Evolutionary conservation across 1,140 invertebrate genomes (phyloP), one percentile per base, ranked within the genome.

Genomic region (Calliopsis andreniformis): DNA sequence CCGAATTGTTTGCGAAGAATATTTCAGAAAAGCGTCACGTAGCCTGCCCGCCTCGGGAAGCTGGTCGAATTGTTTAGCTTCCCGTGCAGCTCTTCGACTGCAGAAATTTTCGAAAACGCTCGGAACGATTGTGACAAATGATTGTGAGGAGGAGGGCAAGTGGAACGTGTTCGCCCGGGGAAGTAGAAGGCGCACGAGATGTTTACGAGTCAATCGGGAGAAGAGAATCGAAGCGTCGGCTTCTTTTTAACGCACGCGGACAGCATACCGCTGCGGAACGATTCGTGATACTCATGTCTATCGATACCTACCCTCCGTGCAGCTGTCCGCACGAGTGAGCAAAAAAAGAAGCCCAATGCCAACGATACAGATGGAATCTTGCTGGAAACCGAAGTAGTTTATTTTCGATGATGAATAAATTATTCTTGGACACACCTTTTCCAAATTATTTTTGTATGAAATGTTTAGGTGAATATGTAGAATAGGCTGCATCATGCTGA

Each of bases 1-100:
- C 30, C 45, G 28, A 66, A 73, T 73, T 73, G 70, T 73, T 73
- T 73, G 70, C 70, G 61, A 43, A 66, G 49, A 66, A 23, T 23
- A 42, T 66, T 73, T 32, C 2, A 42, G 70, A 45, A 71, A 71
- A 62, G 5, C 43, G 56, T 71, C 68, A 71, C 68, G 68, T 71
- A 70, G 20, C 6, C 14, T n/a, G 30, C 35, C 23, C 35, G 1
- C 16, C 25, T 2, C 14, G 3, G 32, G n/a, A 23, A 35, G n/a
- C 39, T 39, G 18, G 3, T 12, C 32, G 56, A 39, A 59, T 59
- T 59, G 56, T 59, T 59, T 59, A 59, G 56, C 56, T 23, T 39
- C 5, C n/a, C 16, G 16, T 3, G 16, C 3, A 20, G 32, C 18
- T 35, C 30, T 10, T 18, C 10, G n/a, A 3, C 23, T 30, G 23